Evolutionary conservation across 2,113 vertebrate species (phyloP).

Genomic region (Pseudorectes ferrugineus): DNA sequence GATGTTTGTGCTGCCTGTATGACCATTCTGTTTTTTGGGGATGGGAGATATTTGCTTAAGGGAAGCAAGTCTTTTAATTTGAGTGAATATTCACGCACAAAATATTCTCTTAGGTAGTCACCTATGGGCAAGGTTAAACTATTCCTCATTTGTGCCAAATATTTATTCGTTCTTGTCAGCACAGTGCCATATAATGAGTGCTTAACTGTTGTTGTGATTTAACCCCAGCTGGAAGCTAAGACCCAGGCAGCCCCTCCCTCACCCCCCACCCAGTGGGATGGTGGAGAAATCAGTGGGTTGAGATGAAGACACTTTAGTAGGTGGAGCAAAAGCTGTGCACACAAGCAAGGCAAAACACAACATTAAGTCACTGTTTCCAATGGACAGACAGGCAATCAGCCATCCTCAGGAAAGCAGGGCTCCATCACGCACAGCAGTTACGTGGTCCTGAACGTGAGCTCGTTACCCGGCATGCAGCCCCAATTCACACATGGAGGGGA

Average conservation of each 20-base stretch:
- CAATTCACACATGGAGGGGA: rapidly evolving
- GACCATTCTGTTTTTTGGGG: not conserved
- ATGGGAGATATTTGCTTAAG: not conserved
- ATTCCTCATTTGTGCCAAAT: not conserved
- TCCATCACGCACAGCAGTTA: not conserved
- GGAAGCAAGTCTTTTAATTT: not conserved
- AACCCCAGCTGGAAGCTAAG: not conserved
- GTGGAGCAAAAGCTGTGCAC: not conserved
- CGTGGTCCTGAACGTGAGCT: rapidly evolving
- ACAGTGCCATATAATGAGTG: not conserved
- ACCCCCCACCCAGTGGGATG: too few species aligned
- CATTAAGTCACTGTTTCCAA: not conserved
- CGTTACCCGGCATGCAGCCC: rapidly evolving
- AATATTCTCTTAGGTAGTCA: not conserved
- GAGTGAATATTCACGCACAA: not conserved
- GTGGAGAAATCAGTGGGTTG: not conserved
- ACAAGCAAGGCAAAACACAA: not conserved
- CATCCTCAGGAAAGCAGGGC: not conserved
- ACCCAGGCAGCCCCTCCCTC: not conserved
- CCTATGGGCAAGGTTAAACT: not conserved
- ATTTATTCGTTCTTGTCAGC: not conserved
- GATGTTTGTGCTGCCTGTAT: not conserved
- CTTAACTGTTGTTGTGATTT: not conserved
- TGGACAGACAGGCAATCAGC: not conserved
- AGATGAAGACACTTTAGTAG: not conserved